Evolutionary conservation across 2,113 vertebrate genomes (phyloP), one percentile per base, ranked within the genome.

Genomic region (Monarcha castaneiventris): DNA sequence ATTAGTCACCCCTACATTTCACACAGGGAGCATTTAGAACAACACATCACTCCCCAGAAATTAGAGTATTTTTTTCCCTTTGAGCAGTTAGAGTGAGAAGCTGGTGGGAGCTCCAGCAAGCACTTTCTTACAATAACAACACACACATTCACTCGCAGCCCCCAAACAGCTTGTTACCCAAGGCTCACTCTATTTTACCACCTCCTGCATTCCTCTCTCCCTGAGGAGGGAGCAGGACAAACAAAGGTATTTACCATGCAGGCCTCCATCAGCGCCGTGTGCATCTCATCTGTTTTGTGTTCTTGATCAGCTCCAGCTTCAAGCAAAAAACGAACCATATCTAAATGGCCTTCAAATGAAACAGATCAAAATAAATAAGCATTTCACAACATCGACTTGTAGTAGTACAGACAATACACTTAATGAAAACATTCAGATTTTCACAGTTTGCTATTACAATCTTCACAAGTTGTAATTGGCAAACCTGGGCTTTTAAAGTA

Each of bases 281-380:
- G 99, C 99, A 99, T 99, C 97, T 99, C 99, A 89, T 99, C 99
- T 11, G 99, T 99, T 98, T 99, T 99, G 93, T 99, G 99, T 94
- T 99, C 99, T 97, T 99, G 99, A 97, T 99, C 99, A 84, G 99
- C 99, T 96, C 99, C 99, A 95, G 99, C 99, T 97, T 99, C 99
- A 97, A 99, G 98, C 55, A 99, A 98, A 98, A 99, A 99, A 44
- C 99, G 98, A 98, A 99, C 99, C 99, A 99, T 99, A 96, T 99
- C 99, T 98, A 99, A 98, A 97, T 99, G 99, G 96, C 99, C 99
- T 99, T 98, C 26, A 96, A 96, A 97, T 11, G 58, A 91, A 96
- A 92, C 81, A 97, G 62, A 85, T 55, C 55, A 89, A 89, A 93
- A 69, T 14, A 84, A 73, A 72, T 71, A 54, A 64, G 37, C 27